Conservation (phyloP, 2,888 invertebrate species). For the Alviniconcha strummeri region DNA sequence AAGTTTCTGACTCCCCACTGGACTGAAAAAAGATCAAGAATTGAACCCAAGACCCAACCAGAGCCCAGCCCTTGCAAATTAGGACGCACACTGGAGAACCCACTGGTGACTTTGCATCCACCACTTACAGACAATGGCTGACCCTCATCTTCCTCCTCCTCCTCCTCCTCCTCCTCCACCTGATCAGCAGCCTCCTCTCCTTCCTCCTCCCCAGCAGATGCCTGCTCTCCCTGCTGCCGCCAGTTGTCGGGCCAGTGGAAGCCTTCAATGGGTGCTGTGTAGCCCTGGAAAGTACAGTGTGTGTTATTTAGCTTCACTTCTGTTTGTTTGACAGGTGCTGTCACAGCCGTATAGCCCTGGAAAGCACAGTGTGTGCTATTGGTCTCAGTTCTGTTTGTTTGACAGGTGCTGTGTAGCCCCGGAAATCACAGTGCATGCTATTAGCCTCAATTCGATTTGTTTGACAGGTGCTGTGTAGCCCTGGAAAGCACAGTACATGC, state of each 20-base stretch:
- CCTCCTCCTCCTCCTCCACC: slow-evolving; percentile 52
- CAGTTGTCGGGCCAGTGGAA: slow-evolving; percentile 78
- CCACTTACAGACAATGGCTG: slow-evolving; percentile 40
- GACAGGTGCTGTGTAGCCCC: not conserved
- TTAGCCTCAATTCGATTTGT: not conserved
- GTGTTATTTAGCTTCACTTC: no score
- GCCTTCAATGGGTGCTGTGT: slow-evolving; percentile 76
- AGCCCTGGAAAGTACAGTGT: slow-evolving; percentile 58
- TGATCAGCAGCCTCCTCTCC: slow-evolving; percentile 54
- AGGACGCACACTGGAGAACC: no score
- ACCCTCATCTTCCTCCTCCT: slow-evolving; percentile 41
- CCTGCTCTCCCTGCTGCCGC: slow-evolving; percentile 46
- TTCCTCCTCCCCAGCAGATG: slow-evolving; percentile 39
- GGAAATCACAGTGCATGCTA: not conserved
- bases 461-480: not conserved
- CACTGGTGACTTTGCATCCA: no score
- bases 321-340: no score
- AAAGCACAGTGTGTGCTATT: no score
- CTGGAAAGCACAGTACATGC: not conserved
- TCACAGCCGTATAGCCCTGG: not conserved
- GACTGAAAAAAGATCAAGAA: no score
- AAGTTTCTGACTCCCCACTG: not conserved
- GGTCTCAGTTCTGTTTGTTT: no score
- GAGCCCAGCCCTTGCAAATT: no score
- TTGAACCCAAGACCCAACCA: no score